A percentile compares a stretch with the other conserved stretches of the same genome.
Evolutionary conservation across 2,113 vertebrate species (phyloP).

Genomic region (Protomyctophum bolini): DNA sequence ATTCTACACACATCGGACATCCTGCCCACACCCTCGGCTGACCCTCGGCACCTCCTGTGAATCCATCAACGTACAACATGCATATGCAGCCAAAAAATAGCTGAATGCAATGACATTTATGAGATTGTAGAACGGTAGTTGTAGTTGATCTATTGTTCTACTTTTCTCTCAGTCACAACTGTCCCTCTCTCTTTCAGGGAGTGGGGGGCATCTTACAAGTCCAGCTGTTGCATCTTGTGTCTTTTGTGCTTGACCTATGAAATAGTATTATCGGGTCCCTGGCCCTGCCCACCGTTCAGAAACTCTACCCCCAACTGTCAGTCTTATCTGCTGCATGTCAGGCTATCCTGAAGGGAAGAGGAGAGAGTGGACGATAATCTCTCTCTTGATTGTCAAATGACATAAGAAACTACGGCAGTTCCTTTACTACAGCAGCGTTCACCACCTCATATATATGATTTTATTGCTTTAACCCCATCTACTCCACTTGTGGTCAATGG

Average conservation of each 20-base stretch:
- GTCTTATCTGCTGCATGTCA: slow-evolving; percentile 56
- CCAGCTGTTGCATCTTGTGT: not conserved
- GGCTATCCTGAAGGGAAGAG: slow-evolving; percentile 32
- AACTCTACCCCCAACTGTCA: slow-evolving; percentile 47
- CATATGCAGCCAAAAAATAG: not conserved
- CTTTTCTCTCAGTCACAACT: not conserved
- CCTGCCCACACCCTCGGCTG: slow-evolving; percentile 57
- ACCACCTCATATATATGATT: not conserved
- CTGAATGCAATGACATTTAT: not conserved
- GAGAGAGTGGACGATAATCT: slow-evolving; percentile 6
- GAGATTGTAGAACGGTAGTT: not conserved
- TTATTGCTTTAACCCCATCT: slow-evolving; percentile 22
- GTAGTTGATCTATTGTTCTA: not conserved
- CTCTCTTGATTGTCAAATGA: slow-evolving; percentile 1
- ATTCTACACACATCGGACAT: slow-evolving; percentile 63
- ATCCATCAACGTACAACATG: slow-evolving; percentile 33
- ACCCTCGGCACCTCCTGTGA: slow-evolving; percentile 38
- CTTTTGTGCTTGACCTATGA: slow-evolving; percentile 31
- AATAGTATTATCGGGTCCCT: slow-evolving; percentile 40
- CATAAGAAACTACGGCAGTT: not conserved
- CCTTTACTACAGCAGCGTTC: not conserved
- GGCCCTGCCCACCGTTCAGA: slow-evolving; percentile 40
- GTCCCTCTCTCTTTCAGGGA: not conserved
- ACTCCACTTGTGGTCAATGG: slow-evolving; percentile 27
- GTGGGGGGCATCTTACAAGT: not conserved